phyloP scores from a whole-genome alignment of 1,140 invertebrate genomes.

The Zaprionus tsacasi region DNA sequence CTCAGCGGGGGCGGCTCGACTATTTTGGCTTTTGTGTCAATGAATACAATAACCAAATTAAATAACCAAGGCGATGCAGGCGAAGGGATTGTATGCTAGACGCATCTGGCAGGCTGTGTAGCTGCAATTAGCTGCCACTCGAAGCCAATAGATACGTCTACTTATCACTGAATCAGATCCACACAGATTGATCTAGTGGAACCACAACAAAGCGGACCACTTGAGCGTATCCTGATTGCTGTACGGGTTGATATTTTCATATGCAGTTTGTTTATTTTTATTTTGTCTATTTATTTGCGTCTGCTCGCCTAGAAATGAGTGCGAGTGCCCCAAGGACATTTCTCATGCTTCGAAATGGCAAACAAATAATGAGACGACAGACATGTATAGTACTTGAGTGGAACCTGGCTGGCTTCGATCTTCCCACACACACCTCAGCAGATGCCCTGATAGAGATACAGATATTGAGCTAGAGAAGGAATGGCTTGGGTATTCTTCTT shows the following conservation, averaged over 20 bases:
- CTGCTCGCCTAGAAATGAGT: slow-evolving; percentile 59
- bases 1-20: slow-evolving; percentile 57
- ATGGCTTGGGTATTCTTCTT: slow-evolving; percentile 48
- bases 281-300: slow-evolving; percentile 61
- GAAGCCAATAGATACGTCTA: slow-evolving; percentile 60
- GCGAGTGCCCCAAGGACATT: slow-evolving; percentile 69
- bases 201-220: slow-evolving; percentile 38
- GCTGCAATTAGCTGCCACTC: slow-evolving; percentile 51
- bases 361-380: slow-evolving; percentile 71
- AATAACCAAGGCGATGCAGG: slow-evolving; percentile 77
- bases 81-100: slow-evolving; percentile 21
- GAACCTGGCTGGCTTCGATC: slow-evolving; percentile 45
- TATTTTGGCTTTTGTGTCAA: slow-evolving; percentile 76
- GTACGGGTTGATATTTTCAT: slow-evolving; percentile 49
- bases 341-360: slow-evolving; percentile 68
- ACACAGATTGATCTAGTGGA: slow-evolving; percentile 29
- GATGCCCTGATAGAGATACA: slow-evolving; percentile 4
- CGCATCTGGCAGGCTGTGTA: slow-evolving; percentile 23
- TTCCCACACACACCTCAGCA: slow-evolving; percentile 50
- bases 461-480: slow-evolving; percentile 1
- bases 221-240: slow-evolving; percentile 27
- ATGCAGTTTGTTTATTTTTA: slow-evolving; percentile 61
- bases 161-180: slow-evolving; percentile 4
- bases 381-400: slow-evolving; percentile 61
- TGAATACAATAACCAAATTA: slow-evolving; percentile 83